Evolutionary conservation across 2,113 vertebrate genomes (phyloP), one percentile per base, ranked within the genome.

Genomic region (Ascaphus truei): DNA sequence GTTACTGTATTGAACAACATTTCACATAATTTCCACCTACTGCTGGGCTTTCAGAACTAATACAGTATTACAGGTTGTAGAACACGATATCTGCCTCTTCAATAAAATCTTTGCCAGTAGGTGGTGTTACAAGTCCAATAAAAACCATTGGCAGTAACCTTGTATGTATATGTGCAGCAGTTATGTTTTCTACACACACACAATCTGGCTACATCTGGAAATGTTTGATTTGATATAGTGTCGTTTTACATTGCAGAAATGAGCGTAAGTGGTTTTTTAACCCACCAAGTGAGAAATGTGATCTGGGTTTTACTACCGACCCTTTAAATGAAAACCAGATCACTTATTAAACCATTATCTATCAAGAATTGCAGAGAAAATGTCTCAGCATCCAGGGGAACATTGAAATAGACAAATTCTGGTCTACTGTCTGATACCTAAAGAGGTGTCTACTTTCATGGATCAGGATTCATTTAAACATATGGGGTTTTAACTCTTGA

Each of bases 161-260:
- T 41, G 43, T 30, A 33, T 13, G 4, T 37, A 0, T 1, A 67
- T 20, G 3, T 2, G 52, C 69, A 66, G 7, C 68, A 55, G 37
- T 82, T 43, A 69, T 55, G 73, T 73, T 66, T 45, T 53, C 10
- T 82, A 52, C 74, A 58, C 76, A 73, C 11, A 15, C 73, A 30
- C 84, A 89, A 85, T 76, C 92, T 86, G 91, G 85, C 86, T 89
- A 94, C 95, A 98, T 97, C 94, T 99, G 96, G 97, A 98, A 98
- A 93, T 96, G 95, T 94, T 98, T 98, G 95, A 95, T 96, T 95
- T 99, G 96, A 98, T 96, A 93, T 95, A 96, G 95, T 95, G 95
- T 97, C 94, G 91, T 95, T 96, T 98, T 97, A 96, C 95, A 93
- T 95, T 94, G 95, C 93, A 94, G 90, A 95, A 98, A 98, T 94